Evolutionary conservation across 2,888 invertebrate species (phyloP).

Genomic region (Copidosoma aretas): DNA sequence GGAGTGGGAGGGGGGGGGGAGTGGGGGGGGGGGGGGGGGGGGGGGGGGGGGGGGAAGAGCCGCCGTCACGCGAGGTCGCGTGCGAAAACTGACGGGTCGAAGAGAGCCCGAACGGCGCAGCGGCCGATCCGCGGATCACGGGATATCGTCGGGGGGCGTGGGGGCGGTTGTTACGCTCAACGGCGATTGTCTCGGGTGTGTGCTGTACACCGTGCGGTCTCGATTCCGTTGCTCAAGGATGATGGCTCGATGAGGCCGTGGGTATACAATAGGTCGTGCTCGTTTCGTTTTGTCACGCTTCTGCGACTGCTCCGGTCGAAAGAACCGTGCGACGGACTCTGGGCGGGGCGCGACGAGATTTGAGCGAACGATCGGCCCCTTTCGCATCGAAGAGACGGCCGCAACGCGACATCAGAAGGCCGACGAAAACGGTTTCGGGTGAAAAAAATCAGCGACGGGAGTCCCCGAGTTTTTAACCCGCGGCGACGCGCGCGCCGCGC

Average conservation of each 20-base stretch:
- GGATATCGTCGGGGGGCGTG: background rate
- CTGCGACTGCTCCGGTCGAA: background rate
- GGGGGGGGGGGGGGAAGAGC: background rate
- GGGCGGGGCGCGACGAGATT: background rate
- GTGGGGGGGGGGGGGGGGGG: too few species aligned
- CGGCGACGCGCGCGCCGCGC: too few species aligned
- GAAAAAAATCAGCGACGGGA: too few species aligned
- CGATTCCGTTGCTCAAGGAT: slow-evolving; percentile 15
- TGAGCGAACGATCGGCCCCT: background rate
- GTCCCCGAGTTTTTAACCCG: too few species aligned
- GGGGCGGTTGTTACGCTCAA: background rate
- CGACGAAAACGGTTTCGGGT: too few species aligned
- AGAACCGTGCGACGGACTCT: background rate
- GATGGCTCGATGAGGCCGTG: background rate
- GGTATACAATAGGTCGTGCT: too few species aligned
- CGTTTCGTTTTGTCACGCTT: too few species aligned
- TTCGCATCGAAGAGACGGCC: too few species aligned
- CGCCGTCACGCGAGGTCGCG: slow-evolving; percentile 52
- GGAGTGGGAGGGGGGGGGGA: too few species aligned
- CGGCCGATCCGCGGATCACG: background rate
- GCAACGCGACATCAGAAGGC: background rate
- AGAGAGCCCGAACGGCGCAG: slow-evolving; percentile 1
- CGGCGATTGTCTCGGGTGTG: background rate
- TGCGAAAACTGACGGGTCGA: slow-evolving; percentile 36
- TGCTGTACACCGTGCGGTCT: too few species aligned